Evolutionary conservation across 2,113 vertebrate genomes (phyloP), one percentile per base, ranked within the genome.

Genomic region (Ahaetulla prasina): DNA sequence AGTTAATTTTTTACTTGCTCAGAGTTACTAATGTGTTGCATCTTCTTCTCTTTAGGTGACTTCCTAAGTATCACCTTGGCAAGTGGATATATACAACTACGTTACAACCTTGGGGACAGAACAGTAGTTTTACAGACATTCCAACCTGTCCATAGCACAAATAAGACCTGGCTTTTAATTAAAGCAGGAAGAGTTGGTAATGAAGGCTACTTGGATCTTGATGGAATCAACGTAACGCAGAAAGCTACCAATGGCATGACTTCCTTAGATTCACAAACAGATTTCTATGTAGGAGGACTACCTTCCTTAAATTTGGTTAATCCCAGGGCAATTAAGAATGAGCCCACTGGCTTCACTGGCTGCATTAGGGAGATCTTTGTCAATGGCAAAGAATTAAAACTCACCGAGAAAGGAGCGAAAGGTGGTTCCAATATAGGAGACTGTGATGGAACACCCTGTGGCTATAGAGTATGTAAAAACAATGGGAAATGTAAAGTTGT

Each of bases 21-120:
- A 11, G 47, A n/a, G 74, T 91, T 90, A 49, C 2, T 74, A 43
- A 93, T 57, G 3, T 52, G 0, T 25, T 43, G 6, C 2, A 90
- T 93, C 8, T 27, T 27, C 93, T 60, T 92, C 8, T 92, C 91
- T 74, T 95, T 95, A 99, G 99, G 98, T 93, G 98, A 99, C 94
- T 99, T 99, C 94, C 92, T 99, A 89, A 98, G 98, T 85, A 89
- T 99, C 63, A 98, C 98, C 30, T 94, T 99, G 96, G 96, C 94
- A 30, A 97, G 97, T 0, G 97, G 98, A 45, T 98, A 97, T 93
- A 93, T 97, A 91, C 98, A 98, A 95, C 94, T 99, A 92, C 96
- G 97, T 90, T 99, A 98, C 96, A 98, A 98, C 89, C 98, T 98
- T 0, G 98, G 98, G 27, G 98, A 98, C 23, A 95, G 93, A 92